Base-by-base conservation (phyloP, 2,888 invertebrate species). In the Amblyjoppa proteus region DNA sequence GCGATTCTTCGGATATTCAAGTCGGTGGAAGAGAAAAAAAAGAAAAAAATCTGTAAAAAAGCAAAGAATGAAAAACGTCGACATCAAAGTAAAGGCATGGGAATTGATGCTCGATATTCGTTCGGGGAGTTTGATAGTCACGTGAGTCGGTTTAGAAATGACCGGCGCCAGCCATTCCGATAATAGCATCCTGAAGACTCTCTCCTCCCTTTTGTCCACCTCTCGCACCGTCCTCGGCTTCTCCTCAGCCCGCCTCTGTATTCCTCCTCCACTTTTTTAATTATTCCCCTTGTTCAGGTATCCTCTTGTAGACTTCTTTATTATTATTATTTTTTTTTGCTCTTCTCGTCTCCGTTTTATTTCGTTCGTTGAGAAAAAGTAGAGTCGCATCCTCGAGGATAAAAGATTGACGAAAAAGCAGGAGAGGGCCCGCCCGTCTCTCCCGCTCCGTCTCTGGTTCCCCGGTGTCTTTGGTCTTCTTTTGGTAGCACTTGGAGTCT, bases 381-480 rank as follows among this genome's bases (percentile, higher is more conserved):
- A 69, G 69, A 68, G 68, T 56, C 41, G 77, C 56, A 49, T 69
- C 61, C 58, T 78, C 78, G 71, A 79, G 71, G 64, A 79, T 79
- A 64, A 71, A 79, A 79, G 71, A 79, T 79, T 71, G 79, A 64
- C 71, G 71, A 79, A 79, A 79, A 79, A 71, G 68, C 69, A 41
- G 49, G 71, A 71, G 69, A 61, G 31, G 61, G n/a, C 61, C 61
- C 61, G 1, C 28, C 61, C 13, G 6, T 16, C 51, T n/a, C 51
- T 4, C 13, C 4, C 16, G 2, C 53, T n/a, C 51, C n/a, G 1
- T 20, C 53, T 9, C 53, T 7, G 16, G 53, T 20, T 61, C 61
- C 45, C 66, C 41, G 64, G 38, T 45, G 69, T 69, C 56, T 78
- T 69, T 45, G 28, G 20, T 70, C 76, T 76, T 76, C 61, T 77